phyloP scores from a whole-genome alignment of 2,113 vertebrate species.

The Neolamprologus modestus region DNA sequence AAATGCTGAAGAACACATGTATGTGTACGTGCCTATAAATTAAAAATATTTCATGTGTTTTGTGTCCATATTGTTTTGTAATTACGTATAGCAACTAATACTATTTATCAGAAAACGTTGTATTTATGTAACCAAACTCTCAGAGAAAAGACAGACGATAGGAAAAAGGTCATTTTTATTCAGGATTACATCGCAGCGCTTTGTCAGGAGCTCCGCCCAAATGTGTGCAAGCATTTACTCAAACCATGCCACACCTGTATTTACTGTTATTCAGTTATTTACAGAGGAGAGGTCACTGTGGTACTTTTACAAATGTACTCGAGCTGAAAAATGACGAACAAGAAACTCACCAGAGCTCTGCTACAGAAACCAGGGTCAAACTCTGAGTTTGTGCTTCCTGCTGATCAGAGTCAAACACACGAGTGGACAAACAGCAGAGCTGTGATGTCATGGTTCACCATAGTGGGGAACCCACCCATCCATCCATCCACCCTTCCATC shows the following conservation, averaged over 20 bases:
- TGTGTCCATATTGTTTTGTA: background rate
- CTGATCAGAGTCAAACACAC: background rate
- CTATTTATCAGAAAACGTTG: background rate
- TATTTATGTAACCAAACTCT: background rate
- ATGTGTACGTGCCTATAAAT: slow-evolving; percentile 35
- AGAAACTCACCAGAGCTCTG: background rate
- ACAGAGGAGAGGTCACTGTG: slow-evolving; percentile 1
- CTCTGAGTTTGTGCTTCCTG: background rate
- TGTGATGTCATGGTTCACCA: background rate
- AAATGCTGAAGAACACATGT: slow-evolving; percentile 51
- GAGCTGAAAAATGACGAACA: background rate
- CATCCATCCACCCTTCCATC: rapidly evolving
- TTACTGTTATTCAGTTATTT: background rate
- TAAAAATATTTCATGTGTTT: background rate
- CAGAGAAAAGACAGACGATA: background rate
- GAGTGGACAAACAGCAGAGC: background rate
- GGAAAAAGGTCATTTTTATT: background rate
- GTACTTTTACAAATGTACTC: background rate
- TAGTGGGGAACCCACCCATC: rapidly evolving
- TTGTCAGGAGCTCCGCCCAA: background rate
- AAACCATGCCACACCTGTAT: background rate
- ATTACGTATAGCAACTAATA: background rate
- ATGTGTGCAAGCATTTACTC: background rate
- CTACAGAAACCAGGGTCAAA: background rate
- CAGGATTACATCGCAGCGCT: background rate